Evolutionary conservation across 2,113 vertebrate species (phyloP).

Genomic region (Brienomyrus longianalis): DNA sequence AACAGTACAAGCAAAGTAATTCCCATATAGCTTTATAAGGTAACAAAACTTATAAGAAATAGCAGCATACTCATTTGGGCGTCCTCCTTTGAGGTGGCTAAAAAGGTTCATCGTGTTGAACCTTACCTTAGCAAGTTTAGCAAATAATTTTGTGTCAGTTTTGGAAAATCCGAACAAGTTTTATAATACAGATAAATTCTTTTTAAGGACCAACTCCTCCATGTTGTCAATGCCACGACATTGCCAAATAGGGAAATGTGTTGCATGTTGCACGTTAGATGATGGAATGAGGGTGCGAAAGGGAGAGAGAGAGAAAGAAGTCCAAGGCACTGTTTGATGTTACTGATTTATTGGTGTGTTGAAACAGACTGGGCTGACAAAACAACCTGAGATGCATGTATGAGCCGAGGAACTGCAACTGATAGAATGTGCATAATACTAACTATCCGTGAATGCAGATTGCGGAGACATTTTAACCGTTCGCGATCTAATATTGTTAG

Average conservation of each 20-base stretch:
- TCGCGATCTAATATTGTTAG: neutral
- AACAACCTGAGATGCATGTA: neutral
- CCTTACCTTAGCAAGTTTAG: neutral
- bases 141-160: neutral
- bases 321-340: neutral
- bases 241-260: neutral
- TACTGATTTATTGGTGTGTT: neutral
- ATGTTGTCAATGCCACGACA: neutral
- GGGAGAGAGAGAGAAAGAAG: neutral
- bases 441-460: neutral
- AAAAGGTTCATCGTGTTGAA: neutral
- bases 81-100: neutral
- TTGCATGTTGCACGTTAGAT: neutral
- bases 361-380: neutral
- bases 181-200: neutral
- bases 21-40: neutral
- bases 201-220: neutral
- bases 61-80: neutral
- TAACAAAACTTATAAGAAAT: neutral
- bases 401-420: neutral
- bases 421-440: neutral
- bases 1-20: neutral
- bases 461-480: neutral
- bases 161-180: neutral
- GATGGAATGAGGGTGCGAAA: neutral